Evolutionary conservation across 2,888 invertebrate genomes (phyloP).

Genomic region (Alitta virens): DNA sequence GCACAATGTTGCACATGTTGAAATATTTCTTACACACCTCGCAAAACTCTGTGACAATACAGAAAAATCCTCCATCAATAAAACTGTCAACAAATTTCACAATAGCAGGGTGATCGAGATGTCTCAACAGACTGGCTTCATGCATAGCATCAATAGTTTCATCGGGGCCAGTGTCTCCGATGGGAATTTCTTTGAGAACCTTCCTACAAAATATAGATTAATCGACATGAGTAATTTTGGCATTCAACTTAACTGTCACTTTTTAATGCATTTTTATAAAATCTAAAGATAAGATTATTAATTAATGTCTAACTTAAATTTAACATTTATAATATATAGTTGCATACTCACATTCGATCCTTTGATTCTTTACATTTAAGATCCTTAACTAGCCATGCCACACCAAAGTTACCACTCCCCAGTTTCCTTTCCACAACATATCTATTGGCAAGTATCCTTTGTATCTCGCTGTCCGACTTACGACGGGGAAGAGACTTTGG

Average conservation of each 20-base stretch:
- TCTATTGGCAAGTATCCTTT: constrained; percentile 47
- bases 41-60: constrained; percentile 57
- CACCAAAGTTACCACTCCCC: constrained; percentile 57
- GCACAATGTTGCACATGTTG: too few relatives aligned
- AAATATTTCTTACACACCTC: constrained; percentile 52
- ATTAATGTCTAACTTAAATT: too few relatives aligned
- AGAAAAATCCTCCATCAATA: constrained; percentile 55
- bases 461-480: constrained; percentile 30
- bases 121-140: constrained; percentile 54
- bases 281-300: too few relatives aligned
- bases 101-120: constrained; percentile 54
- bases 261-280: too few relatives aligned
- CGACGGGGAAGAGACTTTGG: constrained; percentile 21
- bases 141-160: constrained; percentile 55
- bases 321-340: too few relatives aligned
- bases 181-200: constrained; percentile 56
- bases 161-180: constrained; percentile 54
- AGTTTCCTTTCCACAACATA: constrained; percentile 51
- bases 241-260: too few relatives aligned
- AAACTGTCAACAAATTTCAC: constrained; percentile 56
- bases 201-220: too few relatives aligned
- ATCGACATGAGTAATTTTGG: too few relatives aligned
- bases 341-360: constrained; percentile 36
- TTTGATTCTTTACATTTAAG: constrained; percentile 41
- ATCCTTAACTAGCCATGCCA: constrained; percentile 48